Conservation (phyloP, 2,113 vertebrate species). For the Poicephalus gulielmi region DNA sequence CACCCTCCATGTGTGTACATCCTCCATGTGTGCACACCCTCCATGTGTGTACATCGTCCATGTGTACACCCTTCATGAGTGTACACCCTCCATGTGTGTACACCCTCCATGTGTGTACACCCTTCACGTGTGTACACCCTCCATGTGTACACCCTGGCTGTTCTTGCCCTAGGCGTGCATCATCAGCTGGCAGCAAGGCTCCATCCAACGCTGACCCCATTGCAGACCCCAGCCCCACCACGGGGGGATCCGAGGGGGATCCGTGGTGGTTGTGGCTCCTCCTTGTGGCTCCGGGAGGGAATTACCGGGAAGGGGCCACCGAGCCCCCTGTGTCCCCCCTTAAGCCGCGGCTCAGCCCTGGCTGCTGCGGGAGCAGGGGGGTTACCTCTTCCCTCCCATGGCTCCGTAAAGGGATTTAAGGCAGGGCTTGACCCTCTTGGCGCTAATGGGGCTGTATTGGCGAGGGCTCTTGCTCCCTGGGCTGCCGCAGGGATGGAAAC, state of each 20-base stretch:
- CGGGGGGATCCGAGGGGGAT: background rate
- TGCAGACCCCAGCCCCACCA: background rate
- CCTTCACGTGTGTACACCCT: no score
- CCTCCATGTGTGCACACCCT: no score
- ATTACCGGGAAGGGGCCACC: background rate
- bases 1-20: no score
- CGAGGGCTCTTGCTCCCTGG: background rate
- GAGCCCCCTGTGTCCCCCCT: background rate
- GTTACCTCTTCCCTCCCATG: background rate
- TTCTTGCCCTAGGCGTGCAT: background rate
- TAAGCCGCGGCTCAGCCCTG: no score
- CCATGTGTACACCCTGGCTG: background rate
- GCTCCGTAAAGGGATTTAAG: background rate
- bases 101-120: no score
- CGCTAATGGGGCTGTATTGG: background rate
- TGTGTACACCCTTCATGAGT: no score
- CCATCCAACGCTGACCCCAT: background rate
- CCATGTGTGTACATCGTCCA: no score
- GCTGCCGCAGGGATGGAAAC: background rate
- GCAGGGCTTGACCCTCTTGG: background rate
- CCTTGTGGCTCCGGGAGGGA: fast-evolving
- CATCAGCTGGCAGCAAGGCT: background rate
- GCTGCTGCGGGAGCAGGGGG: background rate
- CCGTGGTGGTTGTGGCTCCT: background rate
- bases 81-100: no score